Conservation (phyloP, 1,140 invertebrate species). For the Chironomus tepperi region DNA sequence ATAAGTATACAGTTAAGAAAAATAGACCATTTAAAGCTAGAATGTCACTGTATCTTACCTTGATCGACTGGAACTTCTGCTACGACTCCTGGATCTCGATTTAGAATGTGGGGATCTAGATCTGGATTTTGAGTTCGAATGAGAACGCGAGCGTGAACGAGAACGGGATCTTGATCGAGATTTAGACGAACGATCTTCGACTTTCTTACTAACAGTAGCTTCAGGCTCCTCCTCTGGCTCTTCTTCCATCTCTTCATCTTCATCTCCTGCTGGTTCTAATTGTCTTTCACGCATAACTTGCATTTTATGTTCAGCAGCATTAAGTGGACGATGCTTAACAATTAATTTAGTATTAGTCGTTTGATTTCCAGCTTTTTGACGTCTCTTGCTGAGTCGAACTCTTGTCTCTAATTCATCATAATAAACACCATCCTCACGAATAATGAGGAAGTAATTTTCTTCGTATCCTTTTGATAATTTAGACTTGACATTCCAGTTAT, state of each 20-base stretch:
- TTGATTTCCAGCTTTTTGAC: conserved; percentile 65
- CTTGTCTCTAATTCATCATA: conserved; percentile 97
- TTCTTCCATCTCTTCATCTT: conserved; percentile 55
- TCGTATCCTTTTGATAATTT: conserved; percentile 96
- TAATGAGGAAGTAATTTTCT: conserved; percentile 96
- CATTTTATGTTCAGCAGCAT: conserved; percentile 75
- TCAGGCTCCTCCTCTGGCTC: conserved; percentile 46
- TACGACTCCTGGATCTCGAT: conserved; percentile 35
- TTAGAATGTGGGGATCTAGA: conserved; percentile 28
- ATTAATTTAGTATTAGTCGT: conserved; percentile 51
- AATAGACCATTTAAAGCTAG: conserved; percentile 25
- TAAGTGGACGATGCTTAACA: conserved; percentile 88
- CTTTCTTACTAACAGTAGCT: conserved; percentile 26
- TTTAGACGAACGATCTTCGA: conserved; percentile 27
- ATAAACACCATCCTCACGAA: conserved; percentile 82
- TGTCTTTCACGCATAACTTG: conserved; percentile 79
- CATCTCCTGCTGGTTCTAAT: conserved; percentile 76
- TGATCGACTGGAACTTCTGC: conserved; percentile 28
- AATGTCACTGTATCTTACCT: not conserved
- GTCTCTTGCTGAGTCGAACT: conserved; percentile 82
- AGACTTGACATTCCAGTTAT: conserved; percentile 98
- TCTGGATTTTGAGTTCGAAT: conserved; percentile 29
- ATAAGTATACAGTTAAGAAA: not conserved
- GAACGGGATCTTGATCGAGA: conserved; percentile 34
- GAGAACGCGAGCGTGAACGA: conserved; percentile 34